Evolutionary conservation across 2,113 vertebrate genomes (phyloP), one percentile per base, ranked within the genome.

Genomic region (Lipophrys pholis): DNA sequence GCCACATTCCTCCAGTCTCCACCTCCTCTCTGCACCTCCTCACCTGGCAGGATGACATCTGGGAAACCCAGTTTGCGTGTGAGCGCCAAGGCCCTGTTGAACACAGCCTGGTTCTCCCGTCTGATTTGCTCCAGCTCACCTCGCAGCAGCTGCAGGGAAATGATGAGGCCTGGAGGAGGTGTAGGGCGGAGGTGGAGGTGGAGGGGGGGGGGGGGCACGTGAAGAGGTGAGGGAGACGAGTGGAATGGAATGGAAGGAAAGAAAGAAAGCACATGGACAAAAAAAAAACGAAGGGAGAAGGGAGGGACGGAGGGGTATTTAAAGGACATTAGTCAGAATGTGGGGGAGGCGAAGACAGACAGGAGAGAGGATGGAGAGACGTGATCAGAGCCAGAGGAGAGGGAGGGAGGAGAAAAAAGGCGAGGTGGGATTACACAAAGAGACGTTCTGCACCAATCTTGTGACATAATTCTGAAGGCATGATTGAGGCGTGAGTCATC

Each of bases 21-120:
- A 55, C 42, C 39, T 3, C 73, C 69, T 11, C 71, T 74, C 58
- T 77, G 54, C 83, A 58, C 69, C 45, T 82, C 51, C 86, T 91
- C 91, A 99, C 97, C 97, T 95, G 97, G 97, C 95, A 98, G 94
- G 87, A 99, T 99, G 74, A 97, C 96, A 91, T 99, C 97, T 65
- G 97, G 97, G 83, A 99, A 98, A 42, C 97, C 96, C 82, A 98
- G 87, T 88, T 98, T 98, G 87, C 97, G 95, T 65, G 96, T 97
- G 82, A 97, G 87, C 60, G 96, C 93, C 87, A 98, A 85, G 0
- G 96, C 96, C 76, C 96, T 94, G 93, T 91, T 97, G 91, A 97
- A 97, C 81, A 98, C 94, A 67, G 96, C 93, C 60, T 96, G 96
- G 83, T 97, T 97, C 88, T 99, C 97, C 75, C 96, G 94, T 67